Base-by-base conservation (phyloP, 2,888 invertebrate genomes). In the Phengaris arion region DNA sequence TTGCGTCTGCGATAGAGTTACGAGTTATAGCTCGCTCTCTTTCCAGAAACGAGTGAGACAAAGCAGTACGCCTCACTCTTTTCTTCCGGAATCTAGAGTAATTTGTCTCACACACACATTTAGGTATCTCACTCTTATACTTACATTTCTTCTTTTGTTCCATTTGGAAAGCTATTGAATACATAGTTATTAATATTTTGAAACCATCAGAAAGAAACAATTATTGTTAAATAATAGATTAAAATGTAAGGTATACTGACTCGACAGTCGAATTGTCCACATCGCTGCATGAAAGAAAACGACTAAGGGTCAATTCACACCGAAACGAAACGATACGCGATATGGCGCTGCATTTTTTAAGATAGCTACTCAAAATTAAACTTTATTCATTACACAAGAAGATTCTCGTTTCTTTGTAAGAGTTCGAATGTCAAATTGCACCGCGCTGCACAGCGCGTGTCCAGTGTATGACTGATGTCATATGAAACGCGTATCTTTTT, bases 271-370 rank as follows among this genome's bases (percentile, higher is more conserved):
- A 75, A 79, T 85, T 84, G 75, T 88, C 88, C 82, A 81, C 79
- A 45, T 15, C 48, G 77, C 81, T 83, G 88, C 89, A 85, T 88
- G 87, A 73, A 87, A 85, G 68, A 81, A 76, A 78, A 79, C 10
- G 6, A 9, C 10, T 5, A 64, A 12, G 22, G 22, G 22, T 22
- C 22, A 48, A 48, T 48, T 48, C 3, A 48, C 6, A 48, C 48
- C 48, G 6, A 46, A 6, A 6, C 6, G 6, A 46, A 46, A 1
- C 22, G 22, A 22, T 22, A 22, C 22, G 22, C 22, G 22, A 22
- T 1, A 22, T 22, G 22, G 22, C 22, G 22, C 22, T 22, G 22
- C 22, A 22, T 22, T 22, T 22, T 22, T 22, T 22, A 22, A 22
- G 0, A 22, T 22, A 22, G 22, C 1, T 22, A 22, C 22, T 22